Evolutionary conservation across 2,797 vertebrate species (phyloP).

Genomic region (Kryptopterus vitreolus): DNA sequence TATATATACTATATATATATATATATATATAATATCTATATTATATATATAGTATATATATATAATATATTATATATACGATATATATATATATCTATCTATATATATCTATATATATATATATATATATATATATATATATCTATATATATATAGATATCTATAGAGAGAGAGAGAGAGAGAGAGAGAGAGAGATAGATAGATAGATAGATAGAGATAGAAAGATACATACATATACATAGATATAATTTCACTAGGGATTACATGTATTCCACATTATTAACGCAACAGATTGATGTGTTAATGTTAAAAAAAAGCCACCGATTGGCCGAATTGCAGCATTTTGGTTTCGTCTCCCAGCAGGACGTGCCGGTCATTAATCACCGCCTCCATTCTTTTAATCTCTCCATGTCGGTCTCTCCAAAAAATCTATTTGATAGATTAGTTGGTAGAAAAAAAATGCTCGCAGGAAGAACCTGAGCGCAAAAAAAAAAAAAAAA

Average conservation of each 20-base stretch:
- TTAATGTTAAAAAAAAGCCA: slow-evolving; percentile 6
- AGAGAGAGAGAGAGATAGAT: too few species aligned
- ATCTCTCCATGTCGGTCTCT: neutral
- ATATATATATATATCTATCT: too few species aligned
- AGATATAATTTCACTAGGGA: neutral
- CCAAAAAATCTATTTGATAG: slow-evolving; percentile 18
- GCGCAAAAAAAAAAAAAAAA: neutral
- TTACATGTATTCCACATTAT: neutral
- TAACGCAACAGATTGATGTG: too few species aligned
- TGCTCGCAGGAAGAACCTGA: neutral
- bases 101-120: too few species aligned
- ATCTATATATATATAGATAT: too few species aligned
- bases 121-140: too few species aligned
- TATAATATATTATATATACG: too few species aligned
- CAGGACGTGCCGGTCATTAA: slow-evolving; percentile 1
- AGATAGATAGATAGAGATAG: neutral
- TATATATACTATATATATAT: too few species aligned
- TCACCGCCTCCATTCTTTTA: neutral
- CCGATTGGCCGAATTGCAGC: neutral
- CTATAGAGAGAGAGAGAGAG: too few species aligned
- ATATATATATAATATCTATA: too few species aligned
- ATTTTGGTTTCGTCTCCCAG: neutral
- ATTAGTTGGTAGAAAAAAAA: slow-evolving; percentile 15
- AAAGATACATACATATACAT: too few species aligned
- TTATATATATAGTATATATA: too few species aligned